Evolutionary conservation across 2,888 invertebrate genomes (phyloP).

Genomic region (Herminia tarsipennalis): DNA sequence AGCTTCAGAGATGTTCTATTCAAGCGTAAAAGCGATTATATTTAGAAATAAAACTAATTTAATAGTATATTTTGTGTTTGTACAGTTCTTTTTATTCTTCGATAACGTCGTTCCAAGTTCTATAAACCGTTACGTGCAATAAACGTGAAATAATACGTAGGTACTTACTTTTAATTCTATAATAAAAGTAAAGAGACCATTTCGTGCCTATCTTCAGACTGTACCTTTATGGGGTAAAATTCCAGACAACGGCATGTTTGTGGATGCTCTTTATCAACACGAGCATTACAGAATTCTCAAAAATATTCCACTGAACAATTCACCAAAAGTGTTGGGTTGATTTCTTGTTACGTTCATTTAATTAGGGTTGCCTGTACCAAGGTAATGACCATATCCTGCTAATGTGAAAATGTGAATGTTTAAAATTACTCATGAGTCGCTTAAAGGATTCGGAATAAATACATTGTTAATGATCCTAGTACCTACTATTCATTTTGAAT

Average conservation of each 20-base stretch:
- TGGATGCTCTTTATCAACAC: neutral
- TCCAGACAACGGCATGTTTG: neutral
- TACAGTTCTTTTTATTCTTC: slow-evolving; percentile 31
- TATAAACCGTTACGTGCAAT: slow-evolving; percentile 26
- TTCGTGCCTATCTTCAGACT: slow-evolving; percentile 16
- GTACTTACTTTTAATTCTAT: slow-evolving; percentile 33
- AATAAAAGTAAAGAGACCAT: slow-evolving; percentile 31
- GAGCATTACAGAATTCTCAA: neutral
- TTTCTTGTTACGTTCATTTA: too few species aligned
- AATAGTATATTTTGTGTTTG: slow-evolving; percentile 26
- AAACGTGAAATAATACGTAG: slow-evolving; percentile 38
- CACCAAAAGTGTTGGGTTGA: too few species aligned
- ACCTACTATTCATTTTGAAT: too few species aligned
- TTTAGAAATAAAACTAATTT: slow-evolving; percentile 27
- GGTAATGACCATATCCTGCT: too few species aligned
- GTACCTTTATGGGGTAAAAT: slow-evolving; percentile 8
- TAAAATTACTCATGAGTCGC: too few species aligned
- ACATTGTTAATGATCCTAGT: too few species aligned
- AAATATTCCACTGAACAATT: too few species aligned
- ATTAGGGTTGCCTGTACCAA: too few species aligned
- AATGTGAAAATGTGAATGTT: too few species aligned
- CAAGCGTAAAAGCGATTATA: slow-evolving; percentile 1
- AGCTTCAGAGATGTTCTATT: neutral
- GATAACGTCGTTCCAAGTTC: slow-evolving; percentile 24
- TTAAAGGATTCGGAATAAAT: too few species aligned